A percentile compares a stretch with the other conserved stretches of the same genome.
phyloP scores from a whole-genome alignment of 2,888 invertebrate genomes.

The Monochamus alternatus region DNA sequence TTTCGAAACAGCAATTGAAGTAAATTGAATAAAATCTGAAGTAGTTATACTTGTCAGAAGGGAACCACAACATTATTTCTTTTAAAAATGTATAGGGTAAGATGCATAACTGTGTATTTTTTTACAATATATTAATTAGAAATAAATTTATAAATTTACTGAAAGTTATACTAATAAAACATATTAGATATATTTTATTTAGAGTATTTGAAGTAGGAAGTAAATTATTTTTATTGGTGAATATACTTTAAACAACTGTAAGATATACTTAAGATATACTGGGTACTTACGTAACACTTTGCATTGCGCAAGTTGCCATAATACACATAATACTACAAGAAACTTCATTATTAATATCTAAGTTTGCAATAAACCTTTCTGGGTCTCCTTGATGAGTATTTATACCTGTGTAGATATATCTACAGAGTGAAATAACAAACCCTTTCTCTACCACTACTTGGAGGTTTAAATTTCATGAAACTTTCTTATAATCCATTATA shows the following conservation, averaged over 20 bases:
- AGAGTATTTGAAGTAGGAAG: no score
- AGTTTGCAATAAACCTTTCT: slow-evolving; percentile 17
- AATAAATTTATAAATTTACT: no score
- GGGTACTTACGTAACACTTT: slow-evolving; percentile 48
- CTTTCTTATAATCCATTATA: background rate
- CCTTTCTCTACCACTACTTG: background rate
- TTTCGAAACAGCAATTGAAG: no score
- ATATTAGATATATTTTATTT: no score
- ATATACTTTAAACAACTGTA: background rate
- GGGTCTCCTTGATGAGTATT: background rate
- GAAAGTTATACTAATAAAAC: no score
- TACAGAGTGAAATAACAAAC: slow-evolving; percentile 20
- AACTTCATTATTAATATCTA: slow-evolving; percentile 42
- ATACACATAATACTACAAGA: slow-evolving; percentile 38
- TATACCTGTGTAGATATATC: background rate
- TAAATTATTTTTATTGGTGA: no score
- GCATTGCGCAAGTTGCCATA: slow-evolving; percentile 33
- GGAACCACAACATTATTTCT: no score
- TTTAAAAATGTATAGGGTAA: no score
- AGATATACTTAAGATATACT: background rate
- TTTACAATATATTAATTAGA: no score
- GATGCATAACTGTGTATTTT: no score
- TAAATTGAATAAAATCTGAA: no score
- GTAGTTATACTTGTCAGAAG: no score
- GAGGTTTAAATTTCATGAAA: background rate